These are phyloP conservation scores for Corapipo altera DNA, from an alignment of 2,113 vertebrate genomes.

Conservation along the genomic window DNA sequence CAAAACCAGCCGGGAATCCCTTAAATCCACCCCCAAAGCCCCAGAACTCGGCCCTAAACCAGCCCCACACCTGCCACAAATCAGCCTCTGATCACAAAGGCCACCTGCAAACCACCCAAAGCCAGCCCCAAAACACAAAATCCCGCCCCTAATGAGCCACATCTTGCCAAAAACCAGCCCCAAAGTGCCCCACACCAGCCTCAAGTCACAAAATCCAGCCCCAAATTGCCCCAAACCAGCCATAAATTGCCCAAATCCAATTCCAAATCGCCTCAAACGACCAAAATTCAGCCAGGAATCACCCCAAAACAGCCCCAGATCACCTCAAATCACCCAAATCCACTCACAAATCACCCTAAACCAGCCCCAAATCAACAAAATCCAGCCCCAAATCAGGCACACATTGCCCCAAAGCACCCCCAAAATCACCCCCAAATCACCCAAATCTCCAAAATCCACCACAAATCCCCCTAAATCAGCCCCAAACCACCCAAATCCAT, in stretches of 20 bases:
- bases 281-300: background rate
- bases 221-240: background rate
- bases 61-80: background rate
- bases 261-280: too few species aligned
- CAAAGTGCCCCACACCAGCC: too few species aligned
- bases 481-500: too few species aligned
- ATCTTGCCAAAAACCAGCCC: background rate
- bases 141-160: too few species aligned
- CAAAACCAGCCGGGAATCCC: background rate
- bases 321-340: background rate
- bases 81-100: too few species aligned
- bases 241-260: background rate
- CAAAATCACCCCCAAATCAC: too few species aligned
- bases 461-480: too few species aligned
- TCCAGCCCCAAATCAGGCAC: too few species aligned
- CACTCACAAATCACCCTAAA: rapidly evolving
- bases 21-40: background rate
- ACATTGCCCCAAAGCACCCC: background rate
- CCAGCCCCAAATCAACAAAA: background rate
- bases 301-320: too few species aligned
- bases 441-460: too few species aligned
- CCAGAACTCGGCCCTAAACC: background rate
- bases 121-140: too few species aligned
- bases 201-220: background rate
- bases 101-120: too few species aligned